A percentile compares a stretch with the other conserved stretches of the same genome.
Evolutionary conservation across 2,888 invertebrate genomes (phyloP).

Genomic region (Gibbula magus): DNA sequence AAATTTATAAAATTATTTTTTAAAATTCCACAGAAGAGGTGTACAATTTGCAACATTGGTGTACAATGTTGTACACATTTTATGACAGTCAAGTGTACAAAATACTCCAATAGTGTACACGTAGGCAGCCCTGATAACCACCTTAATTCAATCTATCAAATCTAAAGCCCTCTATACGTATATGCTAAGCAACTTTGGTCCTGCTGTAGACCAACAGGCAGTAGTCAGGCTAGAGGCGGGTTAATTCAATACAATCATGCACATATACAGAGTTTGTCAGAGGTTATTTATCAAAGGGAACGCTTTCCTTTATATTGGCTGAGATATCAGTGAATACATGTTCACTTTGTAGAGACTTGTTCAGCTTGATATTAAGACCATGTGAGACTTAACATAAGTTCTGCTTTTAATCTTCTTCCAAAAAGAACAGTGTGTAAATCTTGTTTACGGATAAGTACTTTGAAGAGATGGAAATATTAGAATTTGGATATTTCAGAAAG

Average conservation of each 20-base stretch:
- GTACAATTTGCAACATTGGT: no score
- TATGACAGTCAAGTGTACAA: no score
- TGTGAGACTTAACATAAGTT: neutral
- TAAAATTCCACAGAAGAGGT: no score
- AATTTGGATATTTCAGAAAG: neutral
- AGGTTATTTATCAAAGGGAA: neutral
- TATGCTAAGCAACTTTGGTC: neutral
- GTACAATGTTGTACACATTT: no score
- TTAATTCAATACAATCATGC: conserved; percentile 5
- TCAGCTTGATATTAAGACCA: neutral
- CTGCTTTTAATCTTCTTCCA: neutral
- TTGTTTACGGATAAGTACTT: neutral
- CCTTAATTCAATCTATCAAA: neutral
- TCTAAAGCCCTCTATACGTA: neutral
- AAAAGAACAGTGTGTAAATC: neutral
- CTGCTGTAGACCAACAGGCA: neutral
- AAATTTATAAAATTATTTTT: no score
- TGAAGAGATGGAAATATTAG: neutral
- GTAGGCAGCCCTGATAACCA: no score
- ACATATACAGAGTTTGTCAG: neutral
- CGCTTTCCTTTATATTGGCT: neutral
- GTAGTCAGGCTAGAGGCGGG: neutral
- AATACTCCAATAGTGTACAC: no score
- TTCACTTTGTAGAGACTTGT: neutral
- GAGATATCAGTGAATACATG: neutral